Evolutionary conservation across 92 coral and sea anemone species (phyloP).

Genomic region (Porites evermanni): DNA sequence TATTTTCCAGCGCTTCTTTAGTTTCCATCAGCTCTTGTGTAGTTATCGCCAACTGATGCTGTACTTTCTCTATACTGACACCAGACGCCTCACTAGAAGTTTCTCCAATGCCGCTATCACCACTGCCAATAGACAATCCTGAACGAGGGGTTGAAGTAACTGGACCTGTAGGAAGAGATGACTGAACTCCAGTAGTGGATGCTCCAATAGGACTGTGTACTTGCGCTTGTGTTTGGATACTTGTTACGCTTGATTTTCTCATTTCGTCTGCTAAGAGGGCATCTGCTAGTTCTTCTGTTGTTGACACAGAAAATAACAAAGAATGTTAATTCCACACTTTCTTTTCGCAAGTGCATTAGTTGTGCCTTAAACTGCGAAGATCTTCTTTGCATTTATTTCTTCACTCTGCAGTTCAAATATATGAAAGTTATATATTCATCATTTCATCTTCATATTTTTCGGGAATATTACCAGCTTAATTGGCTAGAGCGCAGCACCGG

Average conservation of each 20-base stretch:
- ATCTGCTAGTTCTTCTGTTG: conserved; percentile 87
- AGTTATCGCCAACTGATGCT: conserved; percentile 61
- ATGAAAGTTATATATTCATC: too few relatives aligned
- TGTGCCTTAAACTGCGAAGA: too few relatives aligned
- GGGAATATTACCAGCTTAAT: too few relatives aligned
- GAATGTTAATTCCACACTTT: background rate
- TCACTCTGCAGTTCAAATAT: too few relatives aligned
- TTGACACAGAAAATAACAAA: background rate
- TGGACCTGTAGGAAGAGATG: background rate
- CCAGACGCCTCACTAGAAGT: conserved; percentile 35
- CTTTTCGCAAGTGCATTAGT: too few relatives aligned
- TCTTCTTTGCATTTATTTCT: too few relatives aligned
- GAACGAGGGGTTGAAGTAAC: conserved; percentile 28
- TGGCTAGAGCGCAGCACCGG: too few relatives aligned
- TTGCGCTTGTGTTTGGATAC: conserved; percentile 68
- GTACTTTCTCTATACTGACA: conserved; percentile 48
- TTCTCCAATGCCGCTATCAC: conserved; percentile 17
- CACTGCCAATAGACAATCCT: background rate
- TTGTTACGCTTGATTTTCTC: conserved; percentile 55
- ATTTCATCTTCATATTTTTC: too few relatives aligned
- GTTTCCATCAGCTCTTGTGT: conserved; percentile 56
- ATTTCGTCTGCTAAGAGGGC: conserved; percentile 82
- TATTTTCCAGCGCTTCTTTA: conserved; percentile 35
- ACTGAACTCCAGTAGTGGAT: background rate
- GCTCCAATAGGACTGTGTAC: conserved; percentile 55